Evolutionary conservation across 2,888 invertebrate genomes (phyloP), one percentile per base, ranked within the genome.

Genomic region (Xylota sylvarum): DNA sequence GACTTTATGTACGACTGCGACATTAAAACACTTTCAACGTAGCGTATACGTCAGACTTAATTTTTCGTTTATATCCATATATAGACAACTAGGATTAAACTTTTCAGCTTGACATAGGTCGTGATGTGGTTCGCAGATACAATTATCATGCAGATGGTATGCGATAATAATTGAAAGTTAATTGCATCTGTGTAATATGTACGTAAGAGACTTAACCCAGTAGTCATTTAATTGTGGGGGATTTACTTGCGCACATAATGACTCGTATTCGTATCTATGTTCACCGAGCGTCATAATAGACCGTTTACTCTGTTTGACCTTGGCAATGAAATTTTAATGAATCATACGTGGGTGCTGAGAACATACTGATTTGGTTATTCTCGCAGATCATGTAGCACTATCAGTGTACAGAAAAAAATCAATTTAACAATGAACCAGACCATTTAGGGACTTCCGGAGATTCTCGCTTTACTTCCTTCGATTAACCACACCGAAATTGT

Each of bases 401-500:
- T 37, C 14, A 37, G 23, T 2, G 37, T 19, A 9, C 6, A 6
- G 6, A 65, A 5, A n/a, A 12, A 23, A 23, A 55, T 14, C 14
- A 48, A 52, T 56, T 27, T 37, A 5, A 27, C 46, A 37, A 23
- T 14, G 9, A 32, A 50, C 48, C 30, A 27, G 40, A 52, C 69
- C 77, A 69, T 77, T 60, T 77, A 40, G 37, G 69, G 69, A 69
- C 56, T 50, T 67, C 67, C 76, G 56, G 50, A 67, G 67, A 35
- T 56, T 14, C 56, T 58, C 10, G 35, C 14, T 46, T 6, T 23
- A 43, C n/a, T 56, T 76, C 65, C 76, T 58, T 56, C 56, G 9
- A 27, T 12, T 27, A 35, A 4, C 46, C 35, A 56, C 46, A 46
- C 46, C 50, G 37, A 60, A 32, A 35, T 55, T 10, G 27, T 55